Evolutionary conservation across 2,113 vertebrate genomes (phyloP).

Genomic region (Geococcyx californianus): DNA sequence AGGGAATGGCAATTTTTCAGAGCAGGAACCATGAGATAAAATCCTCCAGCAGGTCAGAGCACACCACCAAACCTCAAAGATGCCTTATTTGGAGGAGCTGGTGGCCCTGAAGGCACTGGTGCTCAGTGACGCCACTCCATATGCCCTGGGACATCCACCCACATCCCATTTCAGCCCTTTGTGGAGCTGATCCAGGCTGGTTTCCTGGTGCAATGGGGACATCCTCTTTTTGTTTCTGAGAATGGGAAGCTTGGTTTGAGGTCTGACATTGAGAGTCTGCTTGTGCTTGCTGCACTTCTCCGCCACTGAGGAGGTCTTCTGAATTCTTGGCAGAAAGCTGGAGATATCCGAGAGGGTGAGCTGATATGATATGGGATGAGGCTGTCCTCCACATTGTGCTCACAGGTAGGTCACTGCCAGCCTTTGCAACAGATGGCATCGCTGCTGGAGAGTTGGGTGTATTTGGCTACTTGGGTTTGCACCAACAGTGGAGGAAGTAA

Average conservation of each 20-base stretch:
- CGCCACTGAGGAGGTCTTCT: not conserved
- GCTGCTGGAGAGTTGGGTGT: not conserved
- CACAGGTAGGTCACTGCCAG: not conserved
- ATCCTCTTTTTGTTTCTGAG: not conserved
- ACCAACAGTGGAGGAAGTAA: not conserved
- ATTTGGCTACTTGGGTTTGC: not conserved
- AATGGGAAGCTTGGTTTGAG: not conserved
- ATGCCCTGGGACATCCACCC: not conserved
- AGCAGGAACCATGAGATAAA: too few species aligned
- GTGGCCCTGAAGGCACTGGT: not conserved
- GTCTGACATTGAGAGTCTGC: not conserved
- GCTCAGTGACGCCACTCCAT: not conserved
- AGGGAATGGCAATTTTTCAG: too few species aligned
- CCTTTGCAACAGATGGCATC: not conserved
- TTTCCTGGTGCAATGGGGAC: accelerated
- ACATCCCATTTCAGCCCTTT: not conserved
- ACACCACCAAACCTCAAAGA: too few species aligned
- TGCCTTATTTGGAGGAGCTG: not conserved
- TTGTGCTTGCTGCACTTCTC: not conserved
- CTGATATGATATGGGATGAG: accelerated
- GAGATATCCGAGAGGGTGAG: not conserved
- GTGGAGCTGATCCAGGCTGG: not conserved
- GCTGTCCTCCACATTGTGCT: not conserved
- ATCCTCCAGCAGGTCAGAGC: too few species aligned
- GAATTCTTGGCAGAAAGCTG: not conserved